Evolutionary conservation across 2,113 vertebrate genomes (phyloP).

Genomic region (Chitala chitala): DNA sequence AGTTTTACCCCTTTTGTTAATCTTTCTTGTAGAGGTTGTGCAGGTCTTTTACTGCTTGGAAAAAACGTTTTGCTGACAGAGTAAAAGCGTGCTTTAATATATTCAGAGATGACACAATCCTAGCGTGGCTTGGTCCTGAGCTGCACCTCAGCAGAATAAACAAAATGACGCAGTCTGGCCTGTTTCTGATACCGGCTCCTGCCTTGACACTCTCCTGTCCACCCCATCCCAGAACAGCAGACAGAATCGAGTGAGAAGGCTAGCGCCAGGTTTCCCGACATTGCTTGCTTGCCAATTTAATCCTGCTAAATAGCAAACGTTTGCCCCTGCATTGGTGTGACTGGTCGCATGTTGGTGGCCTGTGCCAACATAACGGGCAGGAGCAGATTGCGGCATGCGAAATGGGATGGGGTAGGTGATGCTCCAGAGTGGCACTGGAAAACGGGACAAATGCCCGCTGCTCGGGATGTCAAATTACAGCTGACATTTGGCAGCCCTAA

Average conservation of each 20-base stretch:
- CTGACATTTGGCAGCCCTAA: no score
- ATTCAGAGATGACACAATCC: background rate
- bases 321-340: background rate
- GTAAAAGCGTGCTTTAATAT: background rate
- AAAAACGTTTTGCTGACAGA: conserved; percentile 1
- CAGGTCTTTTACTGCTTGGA: background rate
- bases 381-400: conserved; percentile 18
- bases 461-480: no score
- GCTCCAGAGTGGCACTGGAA: no score
- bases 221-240: conserved; percentile 6
- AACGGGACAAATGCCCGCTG: no score
- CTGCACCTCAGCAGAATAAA: background rate
- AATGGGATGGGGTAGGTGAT: conserved; percentile 34
- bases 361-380: background rate
- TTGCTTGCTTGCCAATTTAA: background rate
- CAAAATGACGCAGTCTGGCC: conserved; percentile 7
- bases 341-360: background rate
- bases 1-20: background rate
- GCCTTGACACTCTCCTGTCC: background rate
- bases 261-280: background rate
- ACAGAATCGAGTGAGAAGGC: background rate
- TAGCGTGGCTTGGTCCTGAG: background rate
- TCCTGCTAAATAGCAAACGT: background rate
- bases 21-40: background rate
- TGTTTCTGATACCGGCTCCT: background rate